Evolutionary conservation across 2,113 vertebrate species (phyloP), one percentile per base, ranked within the genome.

Genomic region (Scalopus aquaticus): DNA sequence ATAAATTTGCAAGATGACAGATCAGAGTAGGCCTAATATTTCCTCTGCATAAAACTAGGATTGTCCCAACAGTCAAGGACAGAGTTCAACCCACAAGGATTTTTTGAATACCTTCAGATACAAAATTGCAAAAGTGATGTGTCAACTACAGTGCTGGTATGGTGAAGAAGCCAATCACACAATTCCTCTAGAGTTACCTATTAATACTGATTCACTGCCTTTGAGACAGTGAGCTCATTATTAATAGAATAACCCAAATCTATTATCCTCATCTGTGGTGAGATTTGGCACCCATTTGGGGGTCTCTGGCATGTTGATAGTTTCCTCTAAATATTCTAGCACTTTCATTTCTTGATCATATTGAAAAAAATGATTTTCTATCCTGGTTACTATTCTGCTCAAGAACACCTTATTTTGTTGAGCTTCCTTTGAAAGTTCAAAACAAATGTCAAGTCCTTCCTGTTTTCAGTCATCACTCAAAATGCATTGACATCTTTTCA

Each of bases 391-490:
- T 96, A 90, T 77, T 94, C 70, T 87, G 22, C 62, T 80, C 86
- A 77, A 92, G 62, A 90, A 95, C 26, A 84, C 32, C 46, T 88
- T 94, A 15, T 73, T 87, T 94, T 93, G 46, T 88, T 24, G 19
- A 93, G 46, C 15, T 77, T 95, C 65, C 60, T 60, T 84, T 95
- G 65, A 97, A 95, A 92, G 77, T 95, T 93, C 72, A 94, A 80
- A 90, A 93, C 72, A 95, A 95, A 93, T 84, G 94, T 92, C 77
- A 88, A 37, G 72, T 67, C 46, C 56, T 95, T 65, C 73, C 42
- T 94, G 54, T 95, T 94, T 94, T 90, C 84, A 78, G 82, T 94
- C 72, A 92, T 93, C 84, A 95, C 16, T 96, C 84, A 92, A 88
- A 92, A 80, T 51, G 5, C 22, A 94, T 12, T 96, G 80, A 86